Evolutionary conservation across 1,140 invertebrate species (phyloP).

Genomic region (Lanistes nyassanus): DNA sequence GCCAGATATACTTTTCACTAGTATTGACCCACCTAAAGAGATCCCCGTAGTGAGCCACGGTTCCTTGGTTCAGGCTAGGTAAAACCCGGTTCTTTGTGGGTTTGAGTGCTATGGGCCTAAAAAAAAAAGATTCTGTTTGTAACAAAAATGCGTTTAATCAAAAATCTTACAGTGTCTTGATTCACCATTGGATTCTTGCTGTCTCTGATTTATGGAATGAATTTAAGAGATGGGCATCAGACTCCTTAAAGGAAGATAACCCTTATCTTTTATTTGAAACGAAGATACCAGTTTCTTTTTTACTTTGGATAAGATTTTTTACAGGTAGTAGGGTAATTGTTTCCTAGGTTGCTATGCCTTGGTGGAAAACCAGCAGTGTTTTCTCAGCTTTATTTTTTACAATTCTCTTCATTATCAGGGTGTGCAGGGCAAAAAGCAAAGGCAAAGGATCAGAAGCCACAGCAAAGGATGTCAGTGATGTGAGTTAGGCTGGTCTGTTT

Average conservation of each 20-base stretch:
- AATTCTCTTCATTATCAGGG: slow-evolving; percentile 66
- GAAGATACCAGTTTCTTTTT: not conserved
- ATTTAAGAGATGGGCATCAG: too few species aligned
- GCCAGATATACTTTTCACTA: slow-evolving; percentile 89
- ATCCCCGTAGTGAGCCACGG: slow-evolving; percentile 80
- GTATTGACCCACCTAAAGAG: slow-evolving; percentile 83
- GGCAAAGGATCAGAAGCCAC: slow-evolving; percentile 82
- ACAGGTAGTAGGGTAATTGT: not conserved
- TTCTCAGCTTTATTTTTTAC: not conserved
- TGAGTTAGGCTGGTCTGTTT: slow-evolving; percentile 49
- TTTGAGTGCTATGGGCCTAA: too few species aligned
- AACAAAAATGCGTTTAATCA: not conserved
- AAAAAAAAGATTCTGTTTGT: not conserved
- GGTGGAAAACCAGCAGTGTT: too few species aligned
- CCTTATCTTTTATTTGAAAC: too few species aligned
- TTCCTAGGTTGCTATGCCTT: not conserved
- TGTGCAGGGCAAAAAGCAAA: slow-evolving; percentile 83
- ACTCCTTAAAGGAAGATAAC: too few species aligned
- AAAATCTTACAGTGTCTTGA: not conserved
- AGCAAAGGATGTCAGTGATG: slow-evolving; percentile 90
- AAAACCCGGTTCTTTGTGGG: slow-evolving; percentile 9
- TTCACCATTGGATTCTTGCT: slow-evolving; percentile 6
- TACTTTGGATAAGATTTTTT: not conserved
- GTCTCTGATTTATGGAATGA: too few species aligned
- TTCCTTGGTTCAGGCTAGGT: slow-evolving; percentile 71